Percentiles rank a stretch among this genome's conserved stretches.
Conservation (phyloP, 2,888 invertebrate species). For the Philonicus albiceps region DNA sequence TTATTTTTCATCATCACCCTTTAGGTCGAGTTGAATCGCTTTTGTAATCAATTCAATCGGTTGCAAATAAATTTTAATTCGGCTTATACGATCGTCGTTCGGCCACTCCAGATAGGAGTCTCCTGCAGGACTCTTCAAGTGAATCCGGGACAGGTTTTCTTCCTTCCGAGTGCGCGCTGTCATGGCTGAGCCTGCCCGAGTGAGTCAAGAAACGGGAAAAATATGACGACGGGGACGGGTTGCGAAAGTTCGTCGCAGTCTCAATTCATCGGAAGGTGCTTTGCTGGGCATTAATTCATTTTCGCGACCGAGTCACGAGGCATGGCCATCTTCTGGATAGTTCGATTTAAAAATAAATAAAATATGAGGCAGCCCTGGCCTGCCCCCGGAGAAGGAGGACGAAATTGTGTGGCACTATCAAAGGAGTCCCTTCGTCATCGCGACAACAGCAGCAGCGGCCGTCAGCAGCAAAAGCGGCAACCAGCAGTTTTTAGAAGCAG, state of each 20-base stretch:
- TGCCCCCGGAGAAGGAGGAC: not conserved
- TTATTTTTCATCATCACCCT: not conserved
- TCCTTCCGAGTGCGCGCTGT: constrained; percentile 37
- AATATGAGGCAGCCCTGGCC: not conserved
- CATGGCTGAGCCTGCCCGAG: not conserved
- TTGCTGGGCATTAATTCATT: not conserved
- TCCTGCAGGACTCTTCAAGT: constrained; percentile 12
- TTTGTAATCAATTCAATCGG: not conserved
- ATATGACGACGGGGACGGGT: not conserved
- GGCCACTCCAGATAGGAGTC: not conserved
- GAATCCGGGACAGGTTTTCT: constrained; percentile 12
- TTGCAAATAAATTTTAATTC: not conserved
- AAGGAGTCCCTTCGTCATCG: constrained; percentile 37
- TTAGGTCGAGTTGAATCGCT: not conserved
- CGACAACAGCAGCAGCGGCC: not conserved
- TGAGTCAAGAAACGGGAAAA: constrained; percentile 29
- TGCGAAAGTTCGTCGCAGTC: not conserved
- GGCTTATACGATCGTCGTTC: not conserved
- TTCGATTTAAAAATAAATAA: constrained; percentile 46
- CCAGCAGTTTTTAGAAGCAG: not conserved
- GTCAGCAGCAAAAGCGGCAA: constrained; percentile 5
- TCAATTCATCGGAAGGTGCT: not conserved
- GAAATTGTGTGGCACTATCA: constrained; percentile 8
- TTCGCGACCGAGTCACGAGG: not conserved
- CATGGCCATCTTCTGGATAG: constrained; percentile 22